phyloP scores from a whole-genome alignment of 2,888 invertebrate genomes.

The Myathropa florea region DNA sequence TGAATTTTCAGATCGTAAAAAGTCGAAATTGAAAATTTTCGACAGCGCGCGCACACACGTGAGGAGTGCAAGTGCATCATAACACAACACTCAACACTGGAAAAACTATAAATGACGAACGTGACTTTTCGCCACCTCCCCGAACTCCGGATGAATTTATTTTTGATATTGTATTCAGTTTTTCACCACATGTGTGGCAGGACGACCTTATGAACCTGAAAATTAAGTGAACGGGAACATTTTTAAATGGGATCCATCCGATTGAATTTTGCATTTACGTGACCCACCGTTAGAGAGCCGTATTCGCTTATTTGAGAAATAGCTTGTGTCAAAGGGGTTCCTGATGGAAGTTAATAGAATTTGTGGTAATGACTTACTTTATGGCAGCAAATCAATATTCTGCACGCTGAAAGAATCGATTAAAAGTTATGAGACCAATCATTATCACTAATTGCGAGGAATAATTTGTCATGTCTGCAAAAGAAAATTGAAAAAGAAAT shows the following conservation, averaged over 20 bases:
- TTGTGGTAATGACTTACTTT: background rate
- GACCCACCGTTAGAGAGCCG: background rate
- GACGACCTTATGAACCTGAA: background rate
- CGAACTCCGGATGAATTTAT: slow-evolving; percentile 13
- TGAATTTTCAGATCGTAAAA: slow-evolving; percentile 49
- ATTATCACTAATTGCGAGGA: too few relatives aligned
- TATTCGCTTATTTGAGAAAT: background rate
- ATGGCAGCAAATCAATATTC: background rate
- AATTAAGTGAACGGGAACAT: background rate
- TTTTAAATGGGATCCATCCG: background rate
- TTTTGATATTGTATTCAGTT: background rate
- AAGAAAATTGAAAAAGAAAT: too few relatives aligned
- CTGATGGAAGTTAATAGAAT: background rate
- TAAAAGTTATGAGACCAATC: background rate
- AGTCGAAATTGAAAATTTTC: slow-evolving; percentile 24
- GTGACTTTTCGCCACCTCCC: slow-evolving; percentile 38
- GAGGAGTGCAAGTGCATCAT: slow-evolving; percentile 46
- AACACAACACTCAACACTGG: slow-evolving; percentile 18
- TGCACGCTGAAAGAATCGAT: background rate
- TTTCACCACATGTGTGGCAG: background rate
- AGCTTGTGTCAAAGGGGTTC: background rate
- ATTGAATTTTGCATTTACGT: background rate
- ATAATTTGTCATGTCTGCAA: too few relatives aligned
- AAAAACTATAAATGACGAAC: slow-evolving; percentile 15
- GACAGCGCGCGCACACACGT: slow-evolving; percentile 19